phyloP scores from a whole-genome alignment of 2,113 vertebrate genomes.

The Phoenicopterus ruber region DNA sequence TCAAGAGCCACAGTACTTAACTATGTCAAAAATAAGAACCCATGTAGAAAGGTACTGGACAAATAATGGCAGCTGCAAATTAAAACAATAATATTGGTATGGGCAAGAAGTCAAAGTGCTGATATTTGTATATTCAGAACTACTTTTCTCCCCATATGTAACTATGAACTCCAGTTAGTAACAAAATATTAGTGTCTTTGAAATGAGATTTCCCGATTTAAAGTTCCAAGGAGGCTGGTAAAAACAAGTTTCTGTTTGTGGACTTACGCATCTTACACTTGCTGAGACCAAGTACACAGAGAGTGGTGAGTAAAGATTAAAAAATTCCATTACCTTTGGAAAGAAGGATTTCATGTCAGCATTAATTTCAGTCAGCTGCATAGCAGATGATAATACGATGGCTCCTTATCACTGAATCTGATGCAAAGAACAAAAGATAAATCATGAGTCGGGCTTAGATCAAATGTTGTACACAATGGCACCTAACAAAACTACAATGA shows the following conservation, averaged over 20 bases:
- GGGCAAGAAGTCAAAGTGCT: neutral
- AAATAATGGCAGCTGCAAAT: neutral
- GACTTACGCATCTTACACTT: neutral
- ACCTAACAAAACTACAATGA: neutral
- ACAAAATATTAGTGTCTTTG: neutral
- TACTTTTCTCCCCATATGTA: neutral
- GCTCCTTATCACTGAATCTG: neutral
- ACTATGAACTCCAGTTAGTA: neutral
- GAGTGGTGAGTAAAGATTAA: neutral
- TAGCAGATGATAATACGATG: neutral
- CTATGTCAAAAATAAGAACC: neutral
- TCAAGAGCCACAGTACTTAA: neutral
- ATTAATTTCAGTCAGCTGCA: conserved; percentile 26
- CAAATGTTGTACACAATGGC: neutral
- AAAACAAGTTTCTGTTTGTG: neutral
- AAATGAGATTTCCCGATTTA: neutral
- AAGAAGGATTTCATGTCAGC: neutral
- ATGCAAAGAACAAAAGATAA: neutral
- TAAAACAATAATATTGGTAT: neutral
- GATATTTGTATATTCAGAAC: neutral
- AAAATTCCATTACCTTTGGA: neutral
- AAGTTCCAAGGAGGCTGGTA: neutral
- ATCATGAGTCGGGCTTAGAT: neutral
- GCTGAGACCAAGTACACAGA: neutral
- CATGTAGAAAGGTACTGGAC: neutral